Conservation (phyloP, 2,113 vertebrate genomes). For the Dromas ardeola region DNA sequence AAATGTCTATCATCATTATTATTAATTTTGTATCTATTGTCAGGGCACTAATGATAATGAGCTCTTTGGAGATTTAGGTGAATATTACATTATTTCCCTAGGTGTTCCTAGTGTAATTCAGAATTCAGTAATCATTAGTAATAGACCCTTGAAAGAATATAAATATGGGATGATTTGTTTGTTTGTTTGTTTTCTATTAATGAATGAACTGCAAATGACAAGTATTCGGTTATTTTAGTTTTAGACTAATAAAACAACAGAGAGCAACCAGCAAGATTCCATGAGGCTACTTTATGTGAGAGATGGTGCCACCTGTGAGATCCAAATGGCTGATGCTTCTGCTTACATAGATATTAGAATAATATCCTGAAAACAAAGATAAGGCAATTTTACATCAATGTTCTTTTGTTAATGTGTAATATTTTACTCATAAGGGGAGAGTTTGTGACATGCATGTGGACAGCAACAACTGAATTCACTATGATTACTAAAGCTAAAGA, state of each 20-base stretch:
- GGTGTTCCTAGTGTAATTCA: background rate
- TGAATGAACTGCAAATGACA: background rate
- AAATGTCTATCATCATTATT: constrained; percentile 1
- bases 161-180: background rate
- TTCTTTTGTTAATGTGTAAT: background rate
- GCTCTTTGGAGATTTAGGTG: constrained; percentile 12
- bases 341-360: background rate
- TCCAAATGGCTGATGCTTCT: background rate
- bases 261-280: background rate
- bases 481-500: background rate
- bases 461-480: background rate
- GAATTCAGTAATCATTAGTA: background rate
- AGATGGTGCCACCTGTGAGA: background rate
- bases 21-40: constrained; percentile 28
- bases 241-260: background rate
- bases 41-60: constrained; percentile 9
- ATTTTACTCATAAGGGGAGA: background rate
- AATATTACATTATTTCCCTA: constrained; percentile 27
- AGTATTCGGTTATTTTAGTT: background rate
- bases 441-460: background rate
- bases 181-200: background rate
- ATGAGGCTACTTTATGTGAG: background rate
- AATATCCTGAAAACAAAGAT: background rate
- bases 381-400: background rate
- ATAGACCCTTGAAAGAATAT: background rate